Base-by-base conservation (phyloP, 2,888 invertebrate genomes). In the Zonitis immaculata region DNA sequence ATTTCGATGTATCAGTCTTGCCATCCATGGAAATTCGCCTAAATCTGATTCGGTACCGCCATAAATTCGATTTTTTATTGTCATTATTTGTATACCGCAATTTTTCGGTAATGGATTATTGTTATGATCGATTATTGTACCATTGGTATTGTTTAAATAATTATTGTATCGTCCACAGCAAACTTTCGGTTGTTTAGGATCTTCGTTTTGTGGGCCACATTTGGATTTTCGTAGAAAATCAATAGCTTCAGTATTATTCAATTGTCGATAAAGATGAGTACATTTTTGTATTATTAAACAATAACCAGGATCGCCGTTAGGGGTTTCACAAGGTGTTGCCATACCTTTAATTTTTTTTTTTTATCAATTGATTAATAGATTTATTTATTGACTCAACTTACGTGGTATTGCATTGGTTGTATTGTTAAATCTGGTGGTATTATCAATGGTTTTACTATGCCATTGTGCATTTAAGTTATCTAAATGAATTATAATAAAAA, bases 1-100 rank as follows among this genome's bases (percentile, higher is more conserved):
- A 27, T 66, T 66, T 49, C 72, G 75, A 63, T 82, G 80, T 47
- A 79, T 75, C 28, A 82, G 68, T 12, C 81, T 67, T 0, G 73
- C 77, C 66, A 80, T 64, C 82, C 82, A 82, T 0, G 82, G 82
- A 65, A 78, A 81, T 59, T 82, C 78, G 42, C 79, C 80, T 12
- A 82, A 62, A 0, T 56, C 56, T 2, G 81, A 77, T 45, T 69
- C 70, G 3, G 62, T 66, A 5, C 79, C 79, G 11, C 77, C 77
- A n/a, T 73, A 59, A 51, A 78, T 74, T 44, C 72, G 64, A 9
- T 61, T 58, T 47, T 57, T 47, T 3, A 65, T 45, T 4, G 52
- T 47, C 4, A 62, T n/a, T 22, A 60, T 66, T 53, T 75, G 72
- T 12, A 54, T 56, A 1, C 76, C 76, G 53, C 76, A 76, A 20